A percentile compares a stretch with the other conserved stretches of the same genome.
These are phyloP conservation scores for Caranx ignobilis DNA, from an alignment of 2,113 vertebrate species.

Conservation along the genomic window DNA sequence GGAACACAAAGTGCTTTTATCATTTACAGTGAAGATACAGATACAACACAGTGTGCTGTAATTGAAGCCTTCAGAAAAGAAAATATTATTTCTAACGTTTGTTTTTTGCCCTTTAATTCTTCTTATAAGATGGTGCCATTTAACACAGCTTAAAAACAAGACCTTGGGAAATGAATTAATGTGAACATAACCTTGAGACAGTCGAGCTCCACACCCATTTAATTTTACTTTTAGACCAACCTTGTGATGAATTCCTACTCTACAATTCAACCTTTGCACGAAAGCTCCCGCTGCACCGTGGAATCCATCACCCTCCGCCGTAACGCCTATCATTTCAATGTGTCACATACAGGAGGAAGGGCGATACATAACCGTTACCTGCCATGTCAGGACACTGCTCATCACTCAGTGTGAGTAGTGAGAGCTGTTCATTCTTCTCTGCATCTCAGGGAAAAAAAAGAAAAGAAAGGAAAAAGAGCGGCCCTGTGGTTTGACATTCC, in stretches of 20 bases:
- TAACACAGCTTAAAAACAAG: constrained; percentile 46
- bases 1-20: neutral
- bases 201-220: constrained; percentile 48
- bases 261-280: constrained; percentile 55
- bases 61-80: constrained; percentile 1
- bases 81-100: neutral
- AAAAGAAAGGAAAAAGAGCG: neutral
- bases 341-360: constrained; percentile 64
- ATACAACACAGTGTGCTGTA: neutral
- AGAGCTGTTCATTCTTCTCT: constrained; percentile 51
- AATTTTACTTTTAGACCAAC: constrained; percentile 74
- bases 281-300: constrained; percentile 49
- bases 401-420: constrained; percentile 64
- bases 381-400: constrained; percentile 66
- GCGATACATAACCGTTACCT: constrained; percentile 73
- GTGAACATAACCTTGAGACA: constrained; percentile 66
- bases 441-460: constrained; percentile 8
- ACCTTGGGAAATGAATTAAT: constrained; percentile 54
- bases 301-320: constrained; percentile 66
- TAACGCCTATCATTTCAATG: constrained; percentile 73
- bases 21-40: neutral
- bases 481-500: neutral
- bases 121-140: constrained; percentile 25
- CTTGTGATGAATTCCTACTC: constrained; percentile 69
- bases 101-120: constrained; percentile 29